Base-by-base conservation (phyloP, 2,797 vertebrate species). In the Acropternis orthonyx region DNA sequence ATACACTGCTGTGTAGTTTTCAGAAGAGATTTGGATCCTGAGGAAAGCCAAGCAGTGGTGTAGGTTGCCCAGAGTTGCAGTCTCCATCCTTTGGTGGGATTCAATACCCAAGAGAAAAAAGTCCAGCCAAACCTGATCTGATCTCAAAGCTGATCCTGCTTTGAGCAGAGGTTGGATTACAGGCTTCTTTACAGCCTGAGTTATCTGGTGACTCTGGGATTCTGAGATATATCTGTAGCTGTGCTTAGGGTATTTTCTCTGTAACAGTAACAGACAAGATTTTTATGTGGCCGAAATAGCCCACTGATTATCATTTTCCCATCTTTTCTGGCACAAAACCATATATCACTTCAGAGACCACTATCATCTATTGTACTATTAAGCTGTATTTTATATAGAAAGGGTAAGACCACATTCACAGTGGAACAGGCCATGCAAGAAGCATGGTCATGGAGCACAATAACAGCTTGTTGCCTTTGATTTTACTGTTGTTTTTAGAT, bases 11-110 rank as follows among this genome's bases (percentile, higher is more conserved):
- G 18, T 48, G 52, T 24, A 58, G 36, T 52, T 73, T 89, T 73
- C 43, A 58, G 55, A 83, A 67, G 18, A 63, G 10, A 34, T 73
- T 54, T 79, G 30, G 7, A 43, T 48, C 26, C 74, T 49, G 19
- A 58, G 36, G 24, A 69, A 67, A 79, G 30, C 10, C 30, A 62
- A 15, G 14, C 12, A 82, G 20, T 15, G 9, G 8, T 8, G 55
- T 15, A 78, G 8, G 16, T 19, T 12, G 1, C 32, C 23, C 3
- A 17, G 36, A 56, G 46, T 23, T 66, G 20, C 27, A 30, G 11
- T 51, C 46, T 82, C 26, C 18, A 10, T 62, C 27, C 30, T 49
- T 65, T 41, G 16, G 2, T 1, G 1, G 6, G 2, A 2, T 54
- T 78, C 30, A 65, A 37, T 32, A 78, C 4, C 4, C 0, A 28